phyloP scores from a whole-genome alignment of 2,113 vertebrate genomes.

The Ctenomys sociabilis region DNA sequence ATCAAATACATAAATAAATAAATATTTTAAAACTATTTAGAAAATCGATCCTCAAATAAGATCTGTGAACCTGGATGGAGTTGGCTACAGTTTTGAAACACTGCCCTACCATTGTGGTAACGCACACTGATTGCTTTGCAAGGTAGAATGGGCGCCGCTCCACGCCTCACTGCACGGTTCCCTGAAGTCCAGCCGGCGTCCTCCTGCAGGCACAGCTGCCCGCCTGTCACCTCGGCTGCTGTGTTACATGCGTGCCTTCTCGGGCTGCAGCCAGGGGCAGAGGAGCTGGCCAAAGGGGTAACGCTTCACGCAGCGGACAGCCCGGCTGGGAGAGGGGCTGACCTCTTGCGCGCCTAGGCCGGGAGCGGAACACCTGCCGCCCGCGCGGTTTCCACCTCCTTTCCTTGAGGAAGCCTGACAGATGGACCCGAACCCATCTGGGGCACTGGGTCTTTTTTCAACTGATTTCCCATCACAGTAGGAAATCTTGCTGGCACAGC shows the following conservation, averaged over 20 bases:
- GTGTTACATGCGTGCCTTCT: not conserved
- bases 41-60: not conserved
- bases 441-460: not conserved
- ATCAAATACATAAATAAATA: too few species aligned
- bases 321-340: not conserved
- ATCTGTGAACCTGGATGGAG: too few species aligned
- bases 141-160: not conserved
- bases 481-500: slow-evolving; percentile 10
- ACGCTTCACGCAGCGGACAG: not conserved
- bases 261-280: not conserved
- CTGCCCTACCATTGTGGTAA: too few species aligned
- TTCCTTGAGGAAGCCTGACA: not conserved
- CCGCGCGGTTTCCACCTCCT: not conserved
- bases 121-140: too few species aligned
- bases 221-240: not conserved
- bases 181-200: not conserved
- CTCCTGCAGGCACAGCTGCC: too few species aligned
- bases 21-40: too few species aligned
- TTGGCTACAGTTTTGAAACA: not conserved
- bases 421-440: not conserved
- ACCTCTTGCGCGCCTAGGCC: not conserved
- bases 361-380: not conserved
- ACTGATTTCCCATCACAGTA: slow-evolving; percentile 9
- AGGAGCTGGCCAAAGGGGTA: too few species aligned
- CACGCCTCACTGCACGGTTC: not conserved